Evolutionary conservation across 2,888 invertebrate species (phyloP), one percentile per base, ranked within the genome.

Genomic region (Caenorhabditis angaria): DNA sequence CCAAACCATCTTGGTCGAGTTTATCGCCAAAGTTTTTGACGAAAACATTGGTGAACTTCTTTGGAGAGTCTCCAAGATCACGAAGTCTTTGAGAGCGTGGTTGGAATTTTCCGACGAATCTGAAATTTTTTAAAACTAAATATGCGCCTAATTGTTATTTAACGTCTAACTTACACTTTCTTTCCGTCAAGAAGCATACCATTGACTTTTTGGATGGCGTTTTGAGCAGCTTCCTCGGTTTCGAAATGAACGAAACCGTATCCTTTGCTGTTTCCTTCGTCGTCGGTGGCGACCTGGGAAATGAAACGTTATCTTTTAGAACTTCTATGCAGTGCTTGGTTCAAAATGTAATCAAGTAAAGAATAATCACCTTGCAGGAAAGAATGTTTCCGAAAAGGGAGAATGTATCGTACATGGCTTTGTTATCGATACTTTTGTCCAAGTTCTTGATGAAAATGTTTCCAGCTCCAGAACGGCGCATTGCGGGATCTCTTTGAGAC

Each of bases 391-490:
- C 99, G 90, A 99, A 99, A 62, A 96, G 95, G 67, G 97, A 94
- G 89, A 99, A 99, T 65, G 97, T 99, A 89, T 99, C 97, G 89
- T 95, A 97, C 92, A 99, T 94, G 72, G 97, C 95, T 90, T 99
- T 99, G 90, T 97, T 97, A 90, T 99, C 97, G 89, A 99, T 99
- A 78, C 92, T 92, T 90, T 95, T 97, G 89, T 99, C 96, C 89
- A 99, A 90, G 89, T 99, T 99, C 90, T 99, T 99, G 87, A 99
- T 99, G 90, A 99, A 99, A 76, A 99, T 96, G 90, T 99, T 99
- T 76, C 97, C 99, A 81, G 97, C 95, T 68, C 99, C 99, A 77
- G 97, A 97, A 89, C 96, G 95, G 85, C 99, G 92, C 78, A 97
- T 91, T 50, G 83, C 74, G n/a, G 84, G 84, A 32, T 99, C 97